A percentile compares a stretch with the other conserved stretches of the same genome.
phyloP scores from a whole-genome alignment of 2,797 vertebrate genomes.

The Rhabdomys pumilio region DNA sequence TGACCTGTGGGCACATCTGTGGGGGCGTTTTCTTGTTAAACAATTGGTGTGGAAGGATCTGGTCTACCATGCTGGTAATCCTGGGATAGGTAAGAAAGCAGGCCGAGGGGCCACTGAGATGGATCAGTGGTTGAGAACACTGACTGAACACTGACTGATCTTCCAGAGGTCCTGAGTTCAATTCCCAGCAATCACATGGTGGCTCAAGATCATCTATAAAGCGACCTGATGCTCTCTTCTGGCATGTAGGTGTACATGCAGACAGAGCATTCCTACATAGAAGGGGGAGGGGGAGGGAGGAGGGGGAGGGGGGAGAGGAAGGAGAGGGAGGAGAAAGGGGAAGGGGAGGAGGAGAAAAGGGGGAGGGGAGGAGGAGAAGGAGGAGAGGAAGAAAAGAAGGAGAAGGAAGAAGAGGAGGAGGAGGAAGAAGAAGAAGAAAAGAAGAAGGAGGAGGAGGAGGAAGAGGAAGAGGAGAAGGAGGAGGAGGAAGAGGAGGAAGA shows the following conservation, averaged over 20 bases:
- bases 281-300: background rate
- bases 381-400: accelerated
- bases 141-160: background rate
- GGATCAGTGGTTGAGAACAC: background rate
- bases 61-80: background rate
- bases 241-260: background rate
- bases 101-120: background rate
- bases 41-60: background rate
- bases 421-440: accelerated
- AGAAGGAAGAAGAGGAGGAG: accelerated
- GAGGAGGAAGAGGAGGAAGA: accelerated
- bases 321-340: accelerated
- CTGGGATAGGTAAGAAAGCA: background rate
- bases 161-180: background rate
- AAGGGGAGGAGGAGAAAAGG: accelerated
- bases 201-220: background rate
- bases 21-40: background rate
- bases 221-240: background rate
- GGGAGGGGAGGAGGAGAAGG: accelerated
- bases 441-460: accelerated
- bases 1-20: background rate
- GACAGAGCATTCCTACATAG: background rate
- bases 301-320: accelerated
- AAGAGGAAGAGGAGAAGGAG: accelerated
- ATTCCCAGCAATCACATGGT: background rate